phyloP scores from a whole-genome alignment of 2,113 vertebrate species.

The Pardalotus punctatus region DNA sequence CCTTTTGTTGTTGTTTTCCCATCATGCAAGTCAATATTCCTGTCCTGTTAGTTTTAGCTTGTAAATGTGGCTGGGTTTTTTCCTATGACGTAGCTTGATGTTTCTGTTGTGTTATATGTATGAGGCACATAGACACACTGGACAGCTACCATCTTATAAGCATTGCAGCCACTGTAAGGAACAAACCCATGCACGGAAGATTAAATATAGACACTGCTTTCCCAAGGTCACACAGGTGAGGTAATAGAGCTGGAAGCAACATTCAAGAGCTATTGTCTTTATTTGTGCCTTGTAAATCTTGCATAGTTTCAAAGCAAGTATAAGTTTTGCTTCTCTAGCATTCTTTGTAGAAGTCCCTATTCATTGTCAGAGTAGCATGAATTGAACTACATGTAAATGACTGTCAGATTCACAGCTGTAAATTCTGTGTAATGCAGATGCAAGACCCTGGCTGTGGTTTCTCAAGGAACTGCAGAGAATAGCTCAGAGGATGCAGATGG shows the following conservation, averaged over 20 bases:
- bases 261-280: neutral
- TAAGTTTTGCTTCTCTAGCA: neutral
- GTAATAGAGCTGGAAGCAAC: neutral
- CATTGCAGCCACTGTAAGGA: neutral
- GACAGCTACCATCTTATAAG: neutral
- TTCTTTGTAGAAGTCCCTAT: neutral
- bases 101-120: neutral
- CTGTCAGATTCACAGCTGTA: neutral
- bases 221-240: neutral
- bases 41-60: neutral
- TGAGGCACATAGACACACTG: neutral
- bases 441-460: neutral
- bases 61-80: neutral
- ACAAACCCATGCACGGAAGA: neutral
- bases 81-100: neutral
- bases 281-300: neutral
- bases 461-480: neutral
- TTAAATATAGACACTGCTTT: neutral
- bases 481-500: neutral
- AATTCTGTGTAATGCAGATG: neutral
- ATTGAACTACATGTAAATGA: neutral
- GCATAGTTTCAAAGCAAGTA: neutral
- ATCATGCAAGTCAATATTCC: neutral
- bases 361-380: neutral
- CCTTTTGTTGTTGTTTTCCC: neutral